phyloP scores from a whole-genome alignment of 2,797 vertebrate species.

The Iguana delicatissima region DNA sequence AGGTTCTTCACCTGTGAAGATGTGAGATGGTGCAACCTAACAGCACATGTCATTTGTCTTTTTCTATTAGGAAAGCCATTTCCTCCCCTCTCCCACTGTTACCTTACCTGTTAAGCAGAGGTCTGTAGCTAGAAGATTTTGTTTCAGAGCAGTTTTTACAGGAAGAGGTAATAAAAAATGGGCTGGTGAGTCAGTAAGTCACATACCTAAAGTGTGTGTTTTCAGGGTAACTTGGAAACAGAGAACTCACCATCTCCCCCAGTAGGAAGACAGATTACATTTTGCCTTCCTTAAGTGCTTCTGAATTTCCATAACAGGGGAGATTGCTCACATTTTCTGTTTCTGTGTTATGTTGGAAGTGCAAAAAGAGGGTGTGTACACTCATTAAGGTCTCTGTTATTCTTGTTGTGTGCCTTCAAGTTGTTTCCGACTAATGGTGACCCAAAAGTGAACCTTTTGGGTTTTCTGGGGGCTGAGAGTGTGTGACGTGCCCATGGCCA shows the following conservation, averaged over 20 bases:
- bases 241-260: not conserved
- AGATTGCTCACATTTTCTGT: not conserved
- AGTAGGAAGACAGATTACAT: not conserved
- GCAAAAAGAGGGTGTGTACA: not conserved
- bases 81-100: not conserved
- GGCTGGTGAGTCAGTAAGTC: not conserved
- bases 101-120: not conserved
- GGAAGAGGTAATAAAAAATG: not conserved
- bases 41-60: not conserved
- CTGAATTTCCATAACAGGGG: not conserved
- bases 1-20: not conserved
- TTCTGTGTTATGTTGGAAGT: not conserved
- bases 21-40: not conserved
- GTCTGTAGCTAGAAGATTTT: not conserved
- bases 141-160: slow-evolving; percentile 10
- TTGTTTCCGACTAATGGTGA: too few species aligned
- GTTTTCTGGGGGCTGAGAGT: too few species aligned
- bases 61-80: not conserved
- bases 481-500: too few species aligned
- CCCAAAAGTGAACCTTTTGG: too few species aligned
- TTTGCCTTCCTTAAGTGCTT: not conserved
- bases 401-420: too few species aligned
- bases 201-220: not conserved
- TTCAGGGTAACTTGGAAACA: not conserved
- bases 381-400: not conserved